Percentiles rank a stretch among this genome's conserved stretches.
Evolutionary conservation across 2,113 vertebrate genomes (phyloP).

Genomic region (Andinoacara biseriatus): DNA sequence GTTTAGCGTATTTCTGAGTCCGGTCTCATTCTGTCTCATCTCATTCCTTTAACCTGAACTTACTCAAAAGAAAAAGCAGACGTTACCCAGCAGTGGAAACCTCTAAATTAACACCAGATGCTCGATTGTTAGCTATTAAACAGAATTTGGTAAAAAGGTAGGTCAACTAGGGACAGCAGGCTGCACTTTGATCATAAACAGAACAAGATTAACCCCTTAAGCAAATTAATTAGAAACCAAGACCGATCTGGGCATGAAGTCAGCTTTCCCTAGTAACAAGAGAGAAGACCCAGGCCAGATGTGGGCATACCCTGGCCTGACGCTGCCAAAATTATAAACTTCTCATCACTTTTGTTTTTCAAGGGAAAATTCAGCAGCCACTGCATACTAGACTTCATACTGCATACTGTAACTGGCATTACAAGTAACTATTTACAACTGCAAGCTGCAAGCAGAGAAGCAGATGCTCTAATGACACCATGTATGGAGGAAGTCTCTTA

Average conservation of each 20-base stretch:
- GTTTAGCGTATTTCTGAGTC: too few species aligned
- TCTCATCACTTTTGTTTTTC: neutral
- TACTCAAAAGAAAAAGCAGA: neutral
- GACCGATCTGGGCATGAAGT: slow-evolving; percentile 15
- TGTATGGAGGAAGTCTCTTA: neutral
- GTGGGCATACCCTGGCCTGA: neutral
- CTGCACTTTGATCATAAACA: slow-evolving; percentile 38
- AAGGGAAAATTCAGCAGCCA: too few species aligned
- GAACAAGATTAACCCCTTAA: slow-evolving; percentile 24
- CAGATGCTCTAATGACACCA: neutral
- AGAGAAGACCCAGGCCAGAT: neutral
- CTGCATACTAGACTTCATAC: too few species aligned
- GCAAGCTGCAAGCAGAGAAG: neutral
- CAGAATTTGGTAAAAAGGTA: slow-evolving; percentile 24
- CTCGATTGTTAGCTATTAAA: slow-evolving; percentile 1
- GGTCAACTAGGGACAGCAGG: slow-evolving; percentile 34
- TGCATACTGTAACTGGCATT: too few species aligned
- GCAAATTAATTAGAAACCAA: slow-evolving; percentile 37
- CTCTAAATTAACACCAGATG: slow-evolving; percentile 46
- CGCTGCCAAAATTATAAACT: neutral
- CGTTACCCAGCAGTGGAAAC: slow-evolving; percentile 33
- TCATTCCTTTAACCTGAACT: neutral
- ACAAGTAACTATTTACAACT: neutral
- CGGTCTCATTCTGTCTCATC: too few species aligned
- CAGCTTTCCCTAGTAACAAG: slow-evolving; percentile 4